Base-by-base conservation (phyloP, 1,140 invertebrate genomes). In the Tetramorium parvispinum region DNA sequence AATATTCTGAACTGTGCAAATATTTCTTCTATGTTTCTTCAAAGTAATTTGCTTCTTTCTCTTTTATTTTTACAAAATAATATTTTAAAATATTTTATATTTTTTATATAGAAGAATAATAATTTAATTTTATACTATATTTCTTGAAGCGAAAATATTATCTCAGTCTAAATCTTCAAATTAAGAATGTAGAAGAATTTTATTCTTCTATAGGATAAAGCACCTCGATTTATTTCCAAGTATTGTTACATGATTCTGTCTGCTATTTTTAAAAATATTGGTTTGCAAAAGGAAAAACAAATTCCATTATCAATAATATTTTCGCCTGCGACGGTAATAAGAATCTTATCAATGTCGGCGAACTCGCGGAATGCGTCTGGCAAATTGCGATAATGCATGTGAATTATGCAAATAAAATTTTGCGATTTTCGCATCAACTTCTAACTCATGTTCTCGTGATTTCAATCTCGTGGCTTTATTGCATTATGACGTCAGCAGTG, bases 341-440 rank as follows among this genome's bases (percentile, higher is more conserved):
- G 27, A 51, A 51, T 78, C 7, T 78, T 65, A 78, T 78, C 43
- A 27, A 65, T 78, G 43, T 65, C 59, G 43, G 76, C 43, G 43
- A 65, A 27, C 76, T 78, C 76, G 43, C 11, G 40, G 61, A 49
- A 32, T n/a, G 51, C 11, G n/a, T 65, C 59, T 37, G 27, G n/a
- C 76, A 16, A 78, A 78, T 37, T 65, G 46, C 43, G 46, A 55
- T 65, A 78, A 65, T 55, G 16, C n/a, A n/a, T 40, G 53, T 40
- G 37, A 8, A 57, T 65, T 37, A 27, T 18, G 21, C 37, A 49
- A 76, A 51, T 24, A 76, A 40, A 13, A 76, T 24, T 75, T 76
- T 57, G 51, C 1, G 13, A 40, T 57, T 10, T 37, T 76, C 21
- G 37, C 71, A 37, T 76, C 71, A 57, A 37, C 51, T 53, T 75